Evolutionary conservation across 1,140 invertebrate genomes (phyloP).

Genomic region (Metopolophium dirhodum): DNA sequence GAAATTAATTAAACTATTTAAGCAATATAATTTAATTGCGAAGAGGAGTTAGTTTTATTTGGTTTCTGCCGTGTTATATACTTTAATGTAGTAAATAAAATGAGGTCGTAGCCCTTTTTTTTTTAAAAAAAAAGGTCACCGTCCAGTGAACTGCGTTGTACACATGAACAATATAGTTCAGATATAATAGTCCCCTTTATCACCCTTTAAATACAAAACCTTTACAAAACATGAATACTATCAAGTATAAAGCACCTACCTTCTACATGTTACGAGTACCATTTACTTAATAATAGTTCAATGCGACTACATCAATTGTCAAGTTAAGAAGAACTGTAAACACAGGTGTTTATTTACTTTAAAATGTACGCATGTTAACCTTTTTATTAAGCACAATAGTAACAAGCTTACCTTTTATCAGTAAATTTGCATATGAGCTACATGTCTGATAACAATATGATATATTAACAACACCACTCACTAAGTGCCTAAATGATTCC

Average conservation of each 20-base stretch:
- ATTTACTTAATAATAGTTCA: conserved; percentile 39
- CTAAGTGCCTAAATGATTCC: neutral
- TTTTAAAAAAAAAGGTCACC: neutral
- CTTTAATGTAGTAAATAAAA: neutral
- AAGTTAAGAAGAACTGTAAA: conserved; percentile 44
- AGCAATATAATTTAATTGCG: neutral
- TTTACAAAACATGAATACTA: neutral
- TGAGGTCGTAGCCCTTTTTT: neutral
- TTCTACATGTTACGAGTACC: neutral
- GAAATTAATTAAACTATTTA: neutral
- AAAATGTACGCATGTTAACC: neutral
- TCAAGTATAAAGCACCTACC: neutral
- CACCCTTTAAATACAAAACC: conserved; percentile 24
- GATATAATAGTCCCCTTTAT: conserved; percentile 23
- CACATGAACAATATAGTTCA: conserved; percentile 28
- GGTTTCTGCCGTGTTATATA: neutral
- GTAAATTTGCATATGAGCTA: neutral
- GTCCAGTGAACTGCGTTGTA: neutral
- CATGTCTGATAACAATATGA: no score
- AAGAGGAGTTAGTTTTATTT: neutral
- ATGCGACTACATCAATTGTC: conserved; percentile 18
- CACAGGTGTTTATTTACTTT: conserved; percentile 54
- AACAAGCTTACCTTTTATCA: neutral
- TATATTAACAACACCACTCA: neutral
- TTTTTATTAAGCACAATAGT: neutral